Percentiles rank a stretch among this genome's conserved stretches.
phyloP scores from a whole-genome alignment of 2,888 invertebrate genomes.

The Ophonus ardosiacus region DNA sequence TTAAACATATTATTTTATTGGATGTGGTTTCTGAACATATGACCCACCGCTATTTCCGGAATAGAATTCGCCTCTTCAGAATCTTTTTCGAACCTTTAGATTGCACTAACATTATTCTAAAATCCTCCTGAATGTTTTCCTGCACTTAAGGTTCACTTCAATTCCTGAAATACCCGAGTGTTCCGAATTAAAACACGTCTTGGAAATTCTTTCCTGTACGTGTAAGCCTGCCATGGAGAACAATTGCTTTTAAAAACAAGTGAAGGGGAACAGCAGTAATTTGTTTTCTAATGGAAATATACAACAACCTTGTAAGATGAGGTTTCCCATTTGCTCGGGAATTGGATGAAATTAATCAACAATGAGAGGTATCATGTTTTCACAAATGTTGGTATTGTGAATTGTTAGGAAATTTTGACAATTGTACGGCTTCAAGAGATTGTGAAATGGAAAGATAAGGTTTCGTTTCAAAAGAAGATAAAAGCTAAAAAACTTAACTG shows the following conservation, averaged over 20 bases:
- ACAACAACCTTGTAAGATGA: conserved; percentile 28
- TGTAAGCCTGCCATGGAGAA: conserved; percentile 2
- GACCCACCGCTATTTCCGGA: background rate
- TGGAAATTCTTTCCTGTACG: conserved; percentile 27
- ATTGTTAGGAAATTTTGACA: background rate
- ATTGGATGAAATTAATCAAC: conserved; percentile 43
- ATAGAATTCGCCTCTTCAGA: background rate
- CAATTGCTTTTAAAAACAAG: conserved; percentile 43
- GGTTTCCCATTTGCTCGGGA: conserved; percentile 15
- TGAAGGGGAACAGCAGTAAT: conserved; percentile 25
- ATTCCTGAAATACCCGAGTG: background rate
- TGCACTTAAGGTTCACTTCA: background rate
- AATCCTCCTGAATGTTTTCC: background rate
- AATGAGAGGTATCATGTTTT: conserved; percentile 41
- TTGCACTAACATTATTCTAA: background rate
- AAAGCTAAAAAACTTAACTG: too few species aligned
- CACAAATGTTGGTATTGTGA: background rate
- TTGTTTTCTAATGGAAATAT: conserved; percentile 42
- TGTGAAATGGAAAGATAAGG: background rate
- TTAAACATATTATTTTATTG: too few species aligned
- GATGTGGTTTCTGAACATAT: background rate
- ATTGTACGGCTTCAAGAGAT: background rate
- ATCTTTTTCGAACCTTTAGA: background rate
- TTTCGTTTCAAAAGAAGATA: too few species aligned
- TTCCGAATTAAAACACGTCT: conserved; percentile 16